phyloP scores from a whole-genome alignment of 2,797 vertebrate genomes.

The Morelia viridis region DNA sequence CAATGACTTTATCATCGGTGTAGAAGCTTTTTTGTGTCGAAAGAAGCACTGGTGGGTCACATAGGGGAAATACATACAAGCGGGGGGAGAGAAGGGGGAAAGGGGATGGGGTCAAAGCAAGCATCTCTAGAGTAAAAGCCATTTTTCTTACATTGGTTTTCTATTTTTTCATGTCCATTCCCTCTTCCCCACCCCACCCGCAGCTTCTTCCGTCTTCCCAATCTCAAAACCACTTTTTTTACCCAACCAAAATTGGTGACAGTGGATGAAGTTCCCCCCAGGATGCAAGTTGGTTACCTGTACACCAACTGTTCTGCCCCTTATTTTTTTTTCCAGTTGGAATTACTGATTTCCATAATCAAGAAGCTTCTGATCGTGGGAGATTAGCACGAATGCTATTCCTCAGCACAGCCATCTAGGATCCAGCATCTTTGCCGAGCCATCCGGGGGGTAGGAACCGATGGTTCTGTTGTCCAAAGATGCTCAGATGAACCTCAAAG shows the following conservation, averaged over 20 bases:
- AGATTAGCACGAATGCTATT: not conserved
- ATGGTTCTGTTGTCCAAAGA: not conserved
- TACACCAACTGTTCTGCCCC: not conserved
- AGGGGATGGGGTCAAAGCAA: not conserved
- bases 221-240: not conserved
- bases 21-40: not conserved
- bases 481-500: not conserved
- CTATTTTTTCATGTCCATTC: not conserved
- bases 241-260: not conserved
- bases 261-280: not conserved
- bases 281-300: not conserved
- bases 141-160: not conserved
- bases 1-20: not conserved
- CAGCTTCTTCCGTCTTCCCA: not conserved
- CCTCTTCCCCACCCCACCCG: not conserved
- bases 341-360: not conserved
- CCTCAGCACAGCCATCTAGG: not conserved
- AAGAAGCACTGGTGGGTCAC: not conserved
- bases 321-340: not conserved
- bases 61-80: not conserved
- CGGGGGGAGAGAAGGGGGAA: not conserved
- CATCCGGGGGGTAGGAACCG: accelerated
- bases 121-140: not conserved
- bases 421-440: not conserved
- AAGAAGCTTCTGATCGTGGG: not conserved